A percentile compares a stretch with the other conserved stretches of the same genome.
Evolutionary conservation across 2,797 vertebrate genomes (phyloP).

Genomic region (Rhinatrema bivittatum): DNA sequence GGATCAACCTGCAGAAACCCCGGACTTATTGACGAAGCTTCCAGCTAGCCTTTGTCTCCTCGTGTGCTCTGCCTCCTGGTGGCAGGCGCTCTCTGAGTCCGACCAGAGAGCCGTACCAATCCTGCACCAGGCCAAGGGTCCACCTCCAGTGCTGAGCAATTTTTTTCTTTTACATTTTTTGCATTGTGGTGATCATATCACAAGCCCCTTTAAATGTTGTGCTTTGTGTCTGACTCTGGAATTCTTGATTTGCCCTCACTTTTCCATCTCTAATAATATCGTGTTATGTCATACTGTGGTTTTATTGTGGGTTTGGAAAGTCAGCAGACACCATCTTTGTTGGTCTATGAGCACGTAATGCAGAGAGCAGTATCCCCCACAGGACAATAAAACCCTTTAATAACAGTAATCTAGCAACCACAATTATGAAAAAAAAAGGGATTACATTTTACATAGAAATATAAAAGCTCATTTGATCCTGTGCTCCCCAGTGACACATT

Average conservation of each 20-base stretch:
- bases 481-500: conserved; percentile 51
- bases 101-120: too few species aligned
- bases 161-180: too few species aligned
- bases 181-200: too few species aligned
- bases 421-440: conserved; percentile 60
- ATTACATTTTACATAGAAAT: conserved; percentile 67
- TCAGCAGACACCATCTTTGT: conserved; percentile 30
- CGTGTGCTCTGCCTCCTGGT: too few species aligned
- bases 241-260: neutral
- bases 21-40: too few species aligned
- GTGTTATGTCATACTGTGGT: conserved; percentile 4
- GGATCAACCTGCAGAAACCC: too few species aligned
- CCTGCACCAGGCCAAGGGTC: too few species aligned
- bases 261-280: neutral
- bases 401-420: conserved; percentile 53
- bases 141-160: too few species aligned
- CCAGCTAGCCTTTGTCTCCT: too few species aligned
- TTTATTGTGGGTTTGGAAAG: conserved; percentile 9
- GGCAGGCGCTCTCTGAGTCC: too few species aligned
- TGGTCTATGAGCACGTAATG: conserved; percentile 28
- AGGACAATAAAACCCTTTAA: conserved; percentile 60
- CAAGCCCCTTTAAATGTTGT: too few species aligned
- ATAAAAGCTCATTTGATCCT: conserved; percentile 68
- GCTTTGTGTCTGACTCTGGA: too few species aligned
- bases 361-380: conserved; percentile 40